Evolutionary conservation across 2,797 vertebrate genomes (phyloP), one percentile per base, ranked within the genome.

Genomic region (Artibeus lituratus): DNA sequence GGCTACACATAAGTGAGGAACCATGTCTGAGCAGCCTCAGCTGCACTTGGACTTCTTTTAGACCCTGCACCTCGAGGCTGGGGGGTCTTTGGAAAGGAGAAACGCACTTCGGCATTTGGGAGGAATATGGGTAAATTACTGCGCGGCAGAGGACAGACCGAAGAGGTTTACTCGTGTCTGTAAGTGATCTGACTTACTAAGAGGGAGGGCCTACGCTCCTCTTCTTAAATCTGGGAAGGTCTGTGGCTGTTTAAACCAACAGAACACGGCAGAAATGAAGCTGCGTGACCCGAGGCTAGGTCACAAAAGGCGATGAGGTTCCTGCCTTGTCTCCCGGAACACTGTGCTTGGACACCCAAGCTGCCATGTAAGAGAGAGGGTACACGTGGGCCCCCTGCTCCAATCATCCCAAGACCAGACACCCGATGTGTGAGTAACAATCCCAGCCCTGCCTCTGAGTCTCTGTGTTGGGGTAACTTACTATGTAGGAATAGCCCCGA

Each of bases 301-400:
- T 93, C 78, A 89, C 29, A 97, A 87, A 95, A 72, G 65, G 65
- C 5, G 37, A 19, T 84, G 90, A 69, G 22, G 57, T 83, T 26
- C 91, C 47, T 32, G 53, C 53, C 44, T 82, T 78, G 77, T 84
- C 86, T 92, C 42, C 76, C 42, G 5, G 73, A 92, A 97, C 24
- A 42, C 19, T 37, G 53, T 62, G 44, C 69, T 72, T 80, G 49
- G 87, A 90, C 16, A 15, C 57, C 29, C 53, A 10, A 91, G 70
- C 32, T 62, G 49, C 42, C 21, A 32, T 5, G 32, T 39, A 39
- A 69, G 5, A 47, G 8, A 51, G 8, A 83, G 24, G 59, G 15
- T 9, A 24, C 10, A 2, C 0, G 24, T 3, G 35, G 44, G n/a
- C 16, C 47, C 19, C 69, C 49, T 26, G 51, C 2, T 70, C 67